phyloP scores from a whole-genome alignment of 1,140 invertebrate genomes.

The Drosophila sechellia region DNA sequence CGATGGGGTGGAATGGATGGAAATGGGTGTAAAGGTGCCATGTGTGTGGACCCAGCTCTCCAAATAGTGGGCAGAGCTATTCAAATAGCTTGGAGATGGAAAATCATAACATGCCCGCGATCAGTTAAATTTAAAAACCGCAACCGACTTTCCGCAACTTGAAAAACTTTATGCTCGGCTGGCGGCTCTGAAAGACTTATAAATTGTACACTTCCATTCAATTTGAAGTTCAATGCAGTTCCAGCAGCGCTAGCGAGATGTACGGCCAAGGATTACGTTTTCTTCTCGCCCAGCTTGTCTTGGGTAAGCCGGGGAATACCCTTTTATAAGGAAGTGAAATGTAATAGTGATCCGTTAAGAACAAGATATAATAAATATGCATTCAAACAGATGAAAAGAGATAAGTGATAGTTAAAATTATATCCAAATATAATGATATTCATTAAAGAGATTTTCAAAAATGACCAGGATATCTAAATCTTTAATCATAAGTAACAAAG shows the following conservation, averaged over 20 bases:
- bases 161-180: slow-evolving; percentile 69
- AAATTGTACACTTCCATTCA: slow-evolving; percentile 31
- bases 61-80: slow-evolving; percentile 41
- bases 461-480: no score
- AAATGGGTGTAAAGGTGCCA: slow-evolving; percentile 14
- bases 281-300: slow-evolving; percentile 45
- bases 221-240: slow-evolving; percentile 57
- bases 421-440: no score
- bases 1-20: slow-evolving; percentile 8
- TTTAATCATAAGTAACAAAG: no score
- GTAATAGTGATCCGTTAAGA: background rate
- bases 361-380: background rate
- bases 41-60: slow-evolving; percentile 7
- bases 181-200: slow-evolving; percentile 49
- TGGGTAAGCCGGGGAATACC: slow-evolving; percentile 46
- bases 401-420: no score
- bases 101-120: slow-evolving; percentile 60
- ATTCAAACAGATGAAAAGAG: no score
- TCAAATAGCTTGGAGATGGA: slow-evolving; percentile 56
- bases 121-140: slow-evolving; percentile 73
- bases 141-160: slow-evolving; percentile 75
- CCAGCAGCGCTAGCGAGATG: slow-evolving; percentile 50
- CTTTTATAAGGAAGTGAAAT: background rate
- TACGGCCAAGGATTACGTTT: slow-evolving; percentile 45
- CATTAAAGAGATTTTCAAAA: no score